Percentiles rank a stretch among this genome's conserved stretches.
phyloP scores from a whole-genome alignment of 64 coral and sea anemone species.

The Pocillopora damicornis region DNA sequence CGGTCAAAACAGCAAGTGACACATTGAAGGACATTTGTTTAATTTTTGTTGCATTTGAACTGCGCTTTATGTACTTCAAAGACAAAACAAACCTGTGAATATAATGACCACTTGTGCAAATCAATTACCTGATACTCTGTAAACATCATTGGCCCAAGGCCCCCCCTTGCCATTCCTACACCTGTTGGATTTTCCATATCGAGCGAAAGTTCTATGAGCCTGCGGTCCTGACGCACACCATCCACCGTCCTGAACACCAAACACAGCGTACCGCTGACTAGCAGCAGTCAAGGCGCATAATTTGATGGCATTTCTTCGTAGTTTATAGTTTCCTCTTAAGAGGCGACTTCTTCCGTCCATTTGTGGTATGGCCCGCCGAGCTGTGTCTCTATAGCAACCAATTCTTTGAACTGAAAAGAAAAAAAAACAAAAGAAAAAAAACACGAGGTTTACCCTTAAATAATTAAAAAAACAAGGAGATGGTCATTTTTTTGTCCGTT shows the following conservation, averaged over 20 bases:
- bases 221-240: slow-evolving; percentile 64
- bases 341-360: slow-evolving; percentile 18
- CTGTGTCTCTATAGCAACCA: slow-evolving; percentile 27
- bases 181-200: slow-evolving; percentile 42
- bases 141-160: slow-evolving; percentile 59
- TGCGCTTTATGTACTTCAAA: no score
- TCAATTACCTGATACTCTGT: slow-evolving; percentile 20
- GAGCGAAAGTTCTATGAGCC: slow-evolving; percentile 49
- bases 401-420: slow-evolving; percentile 4
- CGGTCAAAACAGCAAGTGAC: no score
- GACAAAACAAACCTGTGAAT: no score
- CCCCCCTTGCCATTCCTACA: slow-evolving; percentile 53
- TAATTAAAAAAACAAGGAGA: no score
- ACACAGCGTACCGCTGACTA: slow-evolving; percentile 33
- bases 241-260: slow-evolving; percentile 63
- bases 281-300: slow-evolving; percentile 39
- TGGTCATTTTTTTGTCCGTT: no score
- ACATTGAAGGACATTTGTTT: no score
- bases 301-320: slow-evolving; percentile 1
- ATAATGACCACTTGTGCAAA: not conserved
- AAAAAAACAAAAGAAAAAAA: not conserved
- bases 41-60: no score
- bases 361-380: slow-evolving; percentile 11
- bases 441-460: no score
- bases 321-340: slow-evolving; percentile 7